These are phyloP conservation scores for Pollachius pollachius DNA, from an alignment of 2,113 vertebrate genomes.

Conservation along the genomic window DNA sequence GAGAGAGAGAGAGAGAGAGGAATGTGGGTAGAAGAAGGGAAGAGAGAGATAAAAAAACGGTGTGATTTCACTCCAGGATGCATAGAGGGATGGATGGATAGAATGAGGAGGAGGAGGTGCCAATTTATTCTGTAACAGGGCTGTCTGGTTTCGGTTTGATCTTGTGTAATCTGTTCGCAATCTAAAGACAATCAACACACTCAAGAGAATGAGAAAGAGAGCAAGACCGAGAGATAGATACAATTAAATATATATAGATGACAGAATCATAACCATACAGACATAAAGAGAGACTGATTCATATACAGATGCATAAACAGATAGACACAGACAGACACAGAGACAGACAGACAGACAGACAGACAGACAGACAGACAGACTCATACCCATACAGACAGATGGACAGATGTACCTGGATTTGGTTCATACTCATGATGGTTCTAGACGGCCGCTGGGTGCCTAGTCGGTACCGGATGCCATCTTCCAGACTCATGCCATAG, in stretches of 20 bases:
- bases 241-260: too few relatives aligned
- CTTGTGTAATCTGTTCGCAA: conserved; percentile 52
- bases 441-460: conserved; percentile 87
- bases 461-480: conserved; percentile 87
- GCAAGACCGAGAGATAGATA: too few relatives aligned
- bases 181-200: conserved; percentile 45
- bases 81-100: not conserved
- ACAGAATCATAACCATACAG: too few relatives aligned
- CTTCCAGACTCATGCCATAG: conserved; percentile 90
- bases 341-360: not conserved
- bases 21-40: not conserved
- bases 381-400: not conserved
- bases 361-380: not conserved
- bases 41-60: too few relatives aligned
- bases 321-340: not conserved
- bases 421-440: conserved; percentile 92
- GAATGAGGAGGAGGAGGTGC: conserved; percentile 10
- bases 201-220: conserved; percentile 3
- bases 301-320: too few relatives aligned
- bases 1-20: too few relatives aligned
- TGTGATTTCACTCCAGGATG: too few relatives aligned
- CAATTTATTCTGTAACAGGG: conserved; percentile 36
- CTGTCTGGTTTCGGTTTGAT: conserved; percentile 41
- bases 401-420: conserved; percentile 84
- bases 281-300: not conserved